Base-by-base conservation (phyloP, 2,113 vertebrate species). In the Pomatorhinus ruficollis region DNA sequence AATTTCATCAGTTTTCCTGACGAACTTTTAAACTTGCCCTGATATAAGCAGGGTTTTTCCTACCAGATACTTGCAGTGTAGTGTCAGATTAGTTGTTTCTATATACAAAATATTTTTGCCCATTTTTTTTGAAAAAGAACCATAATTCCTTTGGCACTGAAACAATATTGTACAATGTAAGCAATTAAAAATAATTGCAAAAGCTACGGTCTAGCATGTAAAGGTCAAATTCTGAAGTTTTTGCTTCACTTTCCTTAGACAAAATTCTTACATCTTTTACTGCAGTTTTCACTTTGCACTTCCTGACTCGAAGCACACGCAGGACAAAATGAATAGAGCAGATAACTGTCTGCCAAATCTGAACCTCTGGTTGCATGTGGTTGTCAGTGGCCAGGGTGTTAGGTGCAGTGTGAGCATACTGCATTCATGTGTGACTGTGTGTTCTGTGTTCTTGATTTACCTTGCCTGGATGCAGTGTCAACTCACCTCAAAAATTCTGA, bases 61-160 rank as follows among this genome's bases (percentile, higher is more conserved):
- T 87, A 39, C 21, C 52, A 90, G 49, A 61, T 69, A 54, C 22
- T 82, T 89, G 27, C 39, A 66, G 5, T 56, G 35, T 66, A 72
- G 39, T 75, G 86, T 64, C 57, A 89, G 53, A 61, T 90, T 83
- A 59, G 31, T 37, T 94, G 37, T 87, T 87, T 23, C 50, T 79
- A 54, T 83, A 50, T 92, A 75, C 21, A 87, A 68, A 86, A 71
- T 75, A 72, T 59, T 95, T 96, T 95, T 83, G 37, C 42, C 8
- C 21, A 11, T 21, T 88, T 88, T 84, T 77, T 87, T 86, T 68
- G 15, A 57, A 79, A 87, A 75, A 52, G 69, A 77, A 52, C 6
- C 4, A 2, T 50, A 72, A 44, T 87, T 63, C 27, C 63, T 82
- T 53, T 89, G 44, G 12, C 56, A 78, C 45, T 78, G 63, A 64